Evolutionary conservation across 2,113 vertebrate species (phyloP).

Genomic region (Gymnogyps californianus): DNA sequence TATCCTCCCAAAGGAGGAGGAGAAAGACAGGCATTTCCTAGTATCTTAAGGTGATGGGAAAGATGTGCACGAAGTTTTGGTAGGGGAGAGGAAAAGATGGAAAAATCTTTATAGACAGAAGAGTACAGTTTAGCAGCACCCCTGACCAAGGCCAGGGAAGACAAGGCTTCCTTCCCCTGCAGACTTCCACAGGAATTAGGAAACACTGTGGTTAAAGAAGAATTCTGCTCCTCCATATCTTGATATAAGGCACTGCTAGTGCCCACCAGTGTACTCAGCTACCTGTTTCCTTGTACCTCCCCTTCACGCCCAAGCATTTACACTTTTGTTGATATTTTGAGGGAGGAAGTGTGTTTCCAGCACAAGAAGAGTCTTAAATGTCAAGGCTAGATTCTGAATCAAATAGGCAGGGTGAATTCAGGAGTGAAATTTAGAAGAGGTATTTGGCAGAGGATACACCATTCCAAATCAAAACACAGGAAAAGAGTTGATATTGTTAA

Average conservation of each 20-base stretch:
- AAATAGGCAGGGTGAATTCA: background rate
- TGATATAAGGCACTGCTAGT: background rate
- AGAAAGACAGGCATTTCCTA: background rate
- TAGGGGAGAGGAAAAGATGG: background rate
- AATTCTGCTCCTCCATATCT: background rate
- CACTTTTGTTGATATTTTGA: background rate
- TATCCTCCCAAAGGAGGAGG: background rate
- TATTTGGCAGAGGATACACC: background rate
- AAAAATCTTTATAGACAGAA: background rate
- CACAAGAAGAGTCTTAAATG: background rate
- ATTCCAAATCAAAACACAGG: background rate
- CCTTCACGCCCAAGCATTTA: background rate
- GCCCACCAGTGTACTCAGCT: background rate
- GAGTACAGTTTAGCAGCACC: background rate
- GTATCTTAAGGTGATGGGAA: background rate
- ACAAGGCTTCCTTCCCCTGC: background rate
- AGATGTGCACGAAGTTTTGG: background rate
- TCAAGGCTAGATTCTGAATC: background rate
- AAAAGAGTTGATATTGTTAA: background rate
- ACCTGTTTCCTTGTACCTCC: background rate
- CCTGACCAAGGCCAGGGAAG: background rate
- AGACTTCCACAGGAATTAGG: background rate
- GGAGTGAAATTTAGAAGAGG: background rate
- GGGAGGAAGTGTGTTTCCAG: background rate
- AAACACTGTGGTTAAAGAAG: background rate